phyloP scores from a whole-genome alignment of 2,888 invertebrate species.

The Rhagium mordax region DNA sequence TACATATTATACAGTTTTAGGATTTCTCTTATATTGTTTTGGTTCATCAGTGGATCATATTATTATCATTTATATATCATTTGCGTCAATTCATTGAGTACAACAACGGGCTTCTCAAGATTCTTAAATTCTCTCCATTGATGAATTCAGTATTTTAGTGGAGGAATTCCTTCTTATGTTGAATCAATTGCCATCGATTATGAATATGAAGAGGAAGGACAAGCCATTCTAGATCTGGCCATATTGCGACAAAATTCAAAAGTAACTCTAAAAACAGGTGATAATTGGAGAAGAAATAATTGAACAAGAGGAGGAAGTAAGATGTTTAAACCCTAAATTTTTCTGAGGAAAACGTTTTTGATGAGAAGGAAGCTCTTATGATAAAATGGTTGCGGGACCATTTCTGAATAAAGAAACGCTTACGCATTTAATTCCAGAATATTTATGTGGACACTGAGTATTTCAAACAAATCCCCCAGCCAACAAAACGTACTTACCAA shows the following conservation, averaged over 20 bases:
- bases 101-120: neutral
- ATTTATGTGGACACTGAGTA: slow-evolving; percentile 21
- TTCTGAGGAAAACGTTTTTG: neutral
- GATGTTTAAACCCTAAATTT: neutral
- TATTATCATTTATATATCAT: neutral
- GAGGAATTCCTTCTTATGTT: neutral
- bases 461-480: slow-evolving; percentile 3
- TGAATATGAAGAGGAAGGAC: neutral
- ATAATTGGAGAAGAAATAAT: neutral
- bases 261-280: neutral
- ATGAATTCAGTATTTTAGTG: neutral
- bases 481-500: neutral
- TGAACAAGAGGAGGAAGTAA: neutral
- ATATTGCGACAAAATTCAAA: neutral
- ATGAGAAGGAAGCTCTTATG: neutral
- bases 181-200: neutral
- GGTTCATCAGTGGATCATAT: neutral
- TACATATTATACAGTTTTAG: neutral
- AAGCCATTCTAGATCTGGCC: neutral
- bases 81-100: neutral
- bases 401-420: neutral
- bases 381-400: neutral
- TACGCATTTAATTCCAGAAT: slow-evolving; percentile 5
- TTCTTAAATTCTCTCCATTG: neutral
- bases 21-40: neutral